Percentiles rank a stretch among this genome's conserved stretches.
Evolutionary conservation across 2,113 vertebrate species (phyloP).

Genomic region (Tetrax tetrax): DNA sequence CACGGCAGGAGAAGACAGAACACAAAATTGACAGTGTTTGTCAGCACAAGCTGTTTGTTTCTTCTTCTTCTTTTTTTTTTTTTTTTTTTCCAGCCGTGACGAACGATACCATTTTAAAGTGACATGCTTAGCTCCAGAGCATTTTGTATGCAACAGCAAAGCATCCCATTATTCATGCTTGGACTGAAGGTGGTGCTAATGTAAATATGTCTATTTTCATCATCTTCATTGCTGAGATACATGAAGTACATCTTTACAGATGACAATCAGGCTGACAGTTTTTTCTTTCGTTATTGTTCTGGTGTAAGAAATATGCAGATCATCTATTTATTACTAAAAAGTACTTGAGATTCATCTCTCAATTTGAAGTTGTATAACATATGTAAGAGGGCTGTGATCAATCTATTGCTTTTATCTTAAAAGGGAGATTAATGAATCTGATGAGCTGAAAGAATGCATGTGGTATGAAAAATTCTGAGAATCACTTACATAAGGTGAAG

Average conservation of each 20-base stretch:
- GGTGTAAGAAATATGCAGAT: constrained; percentile 23
- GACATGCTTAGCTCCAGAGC: neutral
- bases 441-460: neutral
- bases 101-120: constrained; percentile 3
- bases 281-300: constrained; percentile 33
- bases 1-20: constrained; percentile 25
- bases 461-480: neutral
- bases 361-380: neutral
- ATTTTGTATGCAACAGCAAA: neutral
- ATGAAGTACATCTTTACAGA: constrained; percentile 4
- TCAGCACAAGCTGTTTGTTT: constrained; percentile 44
- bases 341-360: neutral
- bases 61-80: neutral
- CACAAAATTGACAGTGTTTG: constrained; percentile 31
- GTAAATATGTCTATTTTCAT: constrained; percentile 44
- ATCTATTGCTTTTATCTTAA: neutral
- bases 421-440: neutral
- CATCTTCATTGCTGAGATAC: neutral
- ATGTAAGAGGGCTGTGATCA: neutral
- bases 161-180: neutral
- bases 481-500: neutral
- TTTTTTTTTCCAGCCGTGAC: neutral
- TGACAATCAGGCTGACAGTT: constrained; percentile 37
- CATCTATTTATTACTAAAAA: constrained; percentile 7
- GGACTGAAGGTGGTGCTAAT: constrained; percentile 11